These are phyloP conservation scores for Malurus alboscapulatus DNA, from an alignment of 2,113 vertebrate genomes.

Conservation along the genomic window DNA sequence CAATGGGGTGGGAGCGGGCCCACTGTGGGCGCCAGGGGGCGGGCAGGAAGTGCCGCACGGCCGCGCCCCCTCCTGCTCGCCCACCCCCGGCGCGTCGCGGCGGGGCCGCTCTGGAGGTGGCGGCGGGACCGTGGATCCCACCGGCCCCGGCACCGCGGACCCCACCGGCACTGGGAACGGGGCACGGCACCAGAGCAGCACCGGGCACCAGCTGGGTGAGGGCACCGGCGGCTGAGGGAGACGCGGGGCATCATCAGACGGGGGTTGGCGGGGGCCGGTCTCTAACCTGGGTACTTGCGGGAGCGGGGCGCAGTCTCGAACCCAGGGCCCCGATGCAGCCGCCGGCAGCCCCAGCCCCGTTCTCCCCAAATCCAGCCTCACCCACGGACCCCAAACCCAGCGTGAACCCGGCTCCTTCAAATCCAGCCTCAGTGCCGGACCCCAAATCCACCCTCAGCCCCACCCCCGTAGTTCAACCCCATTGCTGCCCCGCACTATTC, in stretches of 20 bases:
- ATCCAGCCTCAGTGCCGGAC: neutral
- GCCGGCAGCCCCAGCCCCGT: neutral
- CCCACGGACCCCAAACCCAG: too few relatives aligned
- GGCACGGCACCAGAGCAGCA: neutral
- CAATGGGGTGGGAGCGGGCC: conserved; percentile 16
- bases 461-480: too few relatives aligned
- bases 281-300: neutral
- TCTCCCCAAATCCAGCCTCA: neutral
- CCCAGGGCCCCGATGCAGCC: too few relatives aligned
- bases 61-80: neutral
- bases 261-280: neutral
- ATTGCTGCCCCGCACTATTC: too few relatives aligned
- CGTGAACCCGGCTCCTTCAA: neutral
- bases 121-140: neutral
- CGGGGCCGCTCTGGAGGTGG: neutral
- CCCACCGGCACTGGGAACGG: neutral
- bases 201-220: neutral
- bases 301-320: neutral
- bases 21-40: neutral
- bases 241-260: neutral
- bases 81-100: conserved; percentile 10
- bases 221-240: neutral
- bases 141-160: neutral
- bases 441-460: neutral
- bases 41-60: neutral